Evolutionary conservation across 2,113 vertebrate genomes (phyloP).

Genomic region (Otus sunia): DNA sequence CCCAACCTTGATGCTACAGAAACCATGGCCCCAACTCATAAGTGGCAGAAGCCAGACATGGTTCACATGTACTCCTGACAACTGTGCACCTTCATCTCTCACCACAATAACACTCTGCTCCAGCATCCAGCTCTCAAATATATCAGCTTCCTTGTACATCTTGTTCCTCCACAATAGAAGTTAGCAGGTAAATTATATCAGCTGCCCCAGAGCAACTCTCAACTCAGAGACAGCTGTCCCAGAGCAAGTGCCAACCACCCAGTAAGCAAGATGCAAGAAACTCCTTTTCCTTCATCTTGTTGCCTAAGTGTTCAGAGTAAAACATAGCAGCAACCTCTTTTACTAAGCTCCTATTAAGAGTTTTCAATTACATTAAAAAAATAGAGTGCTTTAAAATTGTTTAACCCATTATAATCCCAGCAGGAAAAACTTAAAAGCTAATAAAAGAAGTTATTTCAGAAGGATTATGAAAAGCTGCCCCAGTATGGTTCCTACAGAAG

Average conservation of each 20-base stretch:
- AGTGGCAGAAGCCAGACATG: background rate
- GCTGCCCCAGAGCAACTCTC: background rate
- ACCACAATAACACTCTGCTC: background rate
- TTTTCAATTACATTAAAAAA: background rate
- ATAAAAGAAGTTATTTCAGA: background rate
- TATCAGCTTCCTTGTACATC: background rate
- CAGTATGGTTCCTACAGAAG: background rate
- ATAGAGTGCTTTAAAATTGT: background rate
- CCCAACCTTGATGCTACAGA: background rate
- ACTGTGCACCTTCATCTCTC: background rate
- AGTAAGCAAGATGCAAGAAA: background rate
- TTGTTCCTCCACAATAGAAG: background rate
- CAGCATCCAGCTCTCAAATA: background rate
- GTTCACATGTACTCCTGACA: background rate
- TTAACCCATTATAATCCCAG: slow-evolving; percentile 24
- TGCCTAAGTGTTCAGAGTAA: background rate
- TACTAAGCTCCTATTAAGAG: background rate
- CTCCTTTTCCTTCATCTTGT: background rate
- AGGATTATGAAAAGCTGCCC: background rate
- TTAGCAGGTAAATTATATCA: background rate
- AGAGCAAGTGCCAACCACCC: background rate
- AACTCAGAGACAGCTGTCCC: background rate
- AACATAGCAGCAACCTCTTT: background rate
- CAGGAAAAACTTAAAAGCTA: background rate
- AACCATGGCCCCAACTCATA: rapidly evolving